Conservation (phyloP, 2,113 vertebrate genomes). For the Cranoglanis bouderius region DNA sequence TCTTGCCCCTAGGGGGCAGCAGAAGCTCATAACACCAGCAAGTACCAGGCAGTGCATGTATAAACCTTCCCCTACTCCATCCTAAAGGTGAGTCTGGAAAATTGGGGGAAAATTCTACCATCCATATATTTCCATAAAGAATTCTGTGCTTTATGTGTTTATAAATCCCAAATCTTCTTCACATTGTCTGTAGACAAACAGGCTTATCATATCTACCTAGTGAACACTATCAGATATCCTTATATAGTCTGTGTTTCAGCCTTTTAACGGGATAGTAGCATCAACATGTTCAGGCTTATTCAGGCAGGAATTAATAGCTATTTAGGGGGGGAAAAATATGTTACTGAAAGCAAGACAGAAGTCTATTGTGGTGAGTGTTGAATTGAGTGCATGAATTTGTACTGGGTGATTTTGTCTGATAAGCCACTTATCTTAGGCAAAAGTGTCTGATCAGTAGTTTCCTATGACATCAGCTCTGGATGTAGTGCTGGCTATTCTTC, state of each 20-base stretch:
- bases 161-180: background rate
- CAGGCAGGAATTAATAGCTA: background rate
- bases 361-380: background rate
- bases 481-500: background rate
- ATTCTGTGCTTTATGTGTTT: background rate
- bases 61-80: background rate
- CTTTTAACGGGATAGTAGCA: background rate
- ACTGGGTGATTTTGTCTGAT: background rate
- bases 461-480: background rate
- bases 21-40: background rate
- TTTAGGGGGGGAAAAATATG: background rate
- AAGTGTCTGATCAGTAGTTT: background rate
- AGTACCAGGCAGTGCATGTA: background rate
- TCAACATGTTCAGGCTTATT: slow-evolving; percentile 1
- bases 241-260: background rate
- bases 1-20: slow-evolving; percentile 38
- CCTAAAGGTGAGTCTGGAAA: background rate
- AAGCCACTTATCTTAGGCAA: background rate
- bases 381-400: background rate
- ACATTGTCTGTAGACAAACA: background rate
- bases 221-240: background rate
- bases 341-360: background rate
- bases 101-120: background rate
- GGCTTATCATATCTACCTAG: background rate
- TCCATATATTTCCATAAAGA: slow-evolving; percentile 8